phyloP scores from a whole-genome alignment of 2,888 invertebrate genomes.

The Ischnura elegans region DNA sequence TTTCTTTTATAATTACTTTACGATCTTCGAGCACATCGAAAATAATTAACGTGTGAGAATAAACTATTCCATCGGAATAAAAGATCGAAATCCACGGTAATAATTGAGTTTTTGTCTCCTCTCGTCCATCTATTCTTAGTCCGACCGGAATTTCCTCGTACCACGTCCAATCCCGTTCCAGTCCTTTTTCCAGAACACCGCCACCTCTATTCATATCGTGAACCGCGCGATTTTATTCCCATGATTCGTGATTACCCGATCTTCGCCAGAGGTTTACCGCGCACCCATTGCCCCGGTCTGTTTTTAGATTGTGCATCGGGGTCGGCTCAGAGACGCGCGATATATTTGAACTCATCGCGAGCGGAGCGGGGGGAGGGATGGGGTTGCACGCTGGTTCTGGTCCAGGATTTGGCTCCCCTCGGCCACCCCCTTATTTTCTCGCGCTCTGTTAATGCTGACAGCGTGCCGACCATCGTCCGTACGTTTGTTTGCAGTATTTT shows the following conservation, averaged over 20 bases:
- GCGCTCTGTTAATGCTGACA: no score
- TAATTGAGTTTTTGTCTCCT: no score
- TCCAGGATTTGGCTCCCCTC: neutral
- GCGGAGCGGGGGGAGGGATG: neutral
- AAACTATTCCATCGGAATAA: no score
- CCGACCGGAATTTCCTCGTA: neutral
- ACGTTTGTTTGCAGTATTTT: no score
- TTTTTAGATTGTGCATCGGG: constrained; percentile 31
- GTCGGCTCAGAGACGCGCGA: neutral
- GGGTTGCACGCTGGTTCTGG: neutral
- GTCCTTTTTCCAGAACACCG: neutral
- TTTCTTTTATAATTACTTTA: no score
- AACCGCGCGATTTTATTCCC: neutral
- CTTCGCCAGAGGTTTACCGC: neutral
- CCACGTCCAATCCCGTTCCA: neutral
- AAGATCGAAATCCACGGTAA: no score
- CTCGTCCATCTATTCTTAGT: neutral
- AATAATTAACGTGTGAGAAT: no score
- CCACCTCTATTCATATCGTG: neutral
- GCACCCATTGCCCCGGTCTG: constrained; percentile 11
- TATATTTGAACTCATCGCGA: constrained; percentile 11
- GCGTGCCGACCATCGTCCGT: no score
- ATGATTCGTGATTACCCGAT: neutral
- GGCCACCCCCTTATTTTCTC: neutral
- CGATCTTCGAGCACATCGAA: no score